Evolutionary conservation across 1,140 invertebrate species (phyloP), one percentile per base, ranked within the genome.

Genomic region (Hormaphis cornu): DNA sequence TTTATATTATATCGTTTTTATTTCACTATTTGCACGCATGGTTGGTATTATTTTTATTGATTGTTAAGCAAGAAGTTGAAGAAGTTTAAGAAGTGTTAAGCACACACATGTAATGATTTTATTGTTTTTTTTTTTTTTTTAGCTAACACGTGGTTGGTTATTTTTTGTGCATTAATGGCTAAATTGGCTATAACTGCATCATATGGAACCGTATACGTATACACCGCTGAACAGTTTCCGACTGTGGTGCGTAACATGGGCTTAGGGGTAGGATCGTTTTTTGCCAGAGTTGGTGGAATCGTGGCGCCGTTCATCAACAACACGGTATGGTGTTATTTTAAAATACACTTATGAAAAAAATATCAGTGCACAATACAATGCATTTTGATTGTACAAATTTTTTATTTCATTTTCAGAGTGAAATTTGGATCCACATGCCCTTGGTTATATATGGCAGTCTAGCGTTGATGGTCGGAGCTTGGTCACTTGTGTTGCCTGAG

Each of bases 181-280:
- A 93, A 93, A 80, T 80, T 93, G 73, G 86, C 87, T 16, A 90
- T 91, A 59, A 90, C 89, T 0, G 84, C 88, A 0, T 88, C 88
- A 8, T 93, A 89, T 75, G 87, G 86, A 30, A 84, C 89, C 1
- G 84, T 91, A 33, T 92, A 91, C 74, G 82, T 92, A 48, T 90
- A 88, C 75, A 87, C 90, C 10, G 85, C 86, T 7, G 90, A 93
- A 79, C 86, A 91, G 74, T 91, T 90, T 74, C 90, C 91, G 1
- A 93, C 91, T 1, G 85, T 89, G 8, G 85, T 93, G 42, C 80
- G 91, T 66, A 91, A 89, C 75, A 85, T 87, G 48, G 89, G 85
- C 12, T 76, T 93, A 70, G 90, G 90, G 2, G 85, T 87, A 4
- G 83, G 87, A 46, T 91, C 89, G 0, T 89, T 87, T 72, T 86